phyloP scores from a whole-genome alignment of 2,888 invertebrate genomes.

The Ochlodes sylvanus region DNA sequence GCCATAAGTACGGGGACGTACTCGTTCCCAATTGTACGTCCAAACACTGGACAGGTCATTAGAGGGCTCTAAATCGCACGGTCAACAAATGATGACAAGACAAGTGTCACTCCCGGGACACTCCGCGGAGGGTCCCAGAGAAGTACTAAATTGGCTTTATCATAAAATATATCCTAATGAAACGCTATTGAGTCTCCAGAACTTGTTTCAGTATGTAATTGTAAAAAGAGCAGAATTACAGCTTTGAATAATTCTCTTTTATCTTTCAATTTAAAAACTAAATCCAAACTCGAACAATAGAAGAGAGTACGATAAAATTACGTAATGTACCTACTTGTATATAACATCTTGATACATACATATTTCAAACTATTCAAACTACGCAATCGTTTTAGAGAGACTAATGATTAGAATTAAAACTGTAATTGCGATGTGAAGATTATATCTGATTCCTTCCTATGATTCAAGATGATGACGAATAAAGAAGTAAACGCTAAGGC shows the following conservation, averaged over 20 bases:
- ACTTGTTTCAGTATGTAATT: neutral
- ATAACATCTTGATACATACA: too few species aligned
- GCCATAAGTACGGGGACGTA: conserved; percentile 28
- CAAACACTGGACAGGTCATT: conserved; percentile 49
- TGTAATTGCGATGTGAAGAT: too few species aligned
- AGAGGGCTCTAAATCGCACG: conserved; percentile 47
- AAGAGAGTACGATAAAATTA: too few species aligned
- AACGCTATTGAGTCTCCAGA: neutral
- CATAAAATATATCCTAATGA: conserved; percentile 16
- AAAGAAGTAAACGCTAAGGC: too few species aligned
- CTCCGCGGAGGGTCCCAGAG: conserved; percentile 60
- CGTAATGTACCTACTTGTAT: too few species aligned
- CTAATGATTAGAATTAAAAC: too few species aligned
- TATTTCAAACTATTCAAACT: too few species aligned
- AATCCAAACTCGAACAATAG: too few species aligned
- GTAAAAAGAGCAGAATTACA: neutral
- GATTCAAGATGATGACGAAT: too few species aligned
- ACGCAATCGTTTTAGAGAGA: too few species aligned
- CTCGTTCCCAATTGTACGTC: conserved; percentile 34
- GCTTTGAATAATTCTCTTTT: neutral
- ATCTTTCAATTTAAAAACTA: too few species aligned
- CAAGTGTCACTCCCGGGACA: conserved; percentile 60
- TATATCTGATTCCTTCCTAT: too few species aligned
- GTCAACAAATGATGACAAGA: conserved; percentile 72
- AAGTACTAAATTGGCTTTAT: conserved; percentile 39